Percentiles rank a stretch among this genome's conserved stretches.
Evolutionary conservation across 37 sponge, comb jelly and placozoan species (phyloP).

Genomic region (Chondrilla cf. caribensis): DNA sequence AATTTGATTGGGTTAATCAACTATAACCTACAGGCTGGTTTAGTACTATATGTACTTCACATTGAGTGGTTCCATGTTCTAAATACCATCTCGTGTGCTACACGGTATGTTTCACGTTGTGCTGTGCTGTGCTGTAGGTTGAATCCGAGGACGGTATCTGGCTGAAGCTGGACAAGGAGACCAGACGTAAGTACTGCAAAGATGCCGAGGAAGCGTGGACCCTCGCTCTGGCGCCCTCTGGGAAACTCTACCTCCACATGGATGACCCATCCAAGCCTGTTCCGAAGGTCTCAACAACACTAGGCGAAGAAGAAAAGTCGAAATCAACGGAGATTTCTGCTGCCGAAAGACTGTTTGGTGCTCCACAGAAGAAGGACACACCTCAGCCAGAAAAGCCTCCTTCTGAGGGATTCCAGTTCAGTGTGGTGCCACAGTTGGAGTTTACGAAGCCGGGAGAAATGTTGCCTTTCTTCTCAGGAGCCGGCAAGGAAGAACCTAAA

Average conservation of each 20-base stretch:
- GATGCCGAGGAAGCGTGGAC: conserved; percentile 72
- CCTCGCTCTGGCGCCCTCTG: conserved; percentile 68
- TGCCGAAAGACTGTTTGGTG: conserved; percentile 74
- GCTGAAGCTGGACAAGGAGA: conserved; percentile 72
- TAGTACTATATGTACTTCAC: neutral
- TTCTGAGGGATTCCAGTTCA: conserved; percentile 27
- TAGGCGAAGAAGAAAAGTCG: neutral
- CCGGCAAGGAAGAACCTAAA: conserved; percentile 11
- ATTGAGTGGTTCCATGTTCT: neutral
- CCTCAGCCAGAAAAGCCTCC: conserved; percentile 11
- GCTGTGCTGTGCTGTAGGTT: conserved; percentile 28
- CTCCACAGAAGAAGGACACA: conserved; percentile 25
- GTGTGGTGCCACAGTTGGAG: neutral
- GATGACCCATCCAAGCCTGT: conserved; percentile 23
- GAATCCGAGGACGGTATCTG: conserved; percentile 86
- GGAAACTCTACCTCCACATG: conserved; percentile 54
- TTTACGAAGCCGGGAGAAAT: neutral
- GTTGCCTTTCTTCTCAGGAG: conserved; percentile 23
- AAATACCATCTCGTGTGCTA: neutral
- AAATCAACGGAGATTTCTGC: conserved; percentile 31
- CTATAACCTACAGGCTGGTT: too few relatives aligned
- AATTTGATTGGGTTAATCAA: too few relatives aligned
- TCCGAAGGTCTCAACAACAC: neutral
- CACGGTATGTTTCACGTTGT: neutral
- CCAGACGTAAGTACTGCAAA: conserved; percentile 60